Percentiles rank a stretch among this genome's conserved stretches.
Evolutionary conservation across 2,797 vertebrate genomes (phyloP).

Genomic region (Lindbergichthys nudifrons): DNA sequence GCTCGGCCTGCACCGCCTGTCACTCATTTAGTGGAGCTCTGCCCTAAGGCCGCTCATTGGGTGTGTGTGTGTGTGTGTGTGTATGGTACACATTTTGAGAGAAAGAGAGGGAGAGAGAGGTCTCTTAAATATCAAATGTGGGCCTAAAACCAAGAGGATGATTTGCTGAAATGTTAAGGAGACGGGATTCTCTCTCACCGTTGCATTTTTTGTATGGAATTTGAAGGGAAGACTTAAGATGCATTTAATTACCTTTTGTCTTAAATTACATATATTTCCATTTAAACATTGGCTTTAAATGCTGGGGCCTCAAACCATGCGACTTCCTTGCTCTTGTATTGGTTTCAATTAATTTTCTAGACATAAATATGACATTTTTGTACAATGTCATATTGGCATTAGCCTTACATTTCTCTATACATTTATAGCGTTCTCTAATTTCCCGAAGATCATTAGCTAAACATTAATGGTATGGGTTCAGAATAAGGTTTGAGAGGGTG

Average conservation of each 20-base stretch:
- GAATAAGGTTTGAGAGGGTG: background rate
- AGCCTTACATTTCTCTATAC: constrained; percentile 4
- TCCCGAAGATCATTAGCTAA: background rate
- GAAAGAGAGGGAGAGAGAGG: constrained; percentile 23
- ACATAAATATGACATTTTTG: background rate
- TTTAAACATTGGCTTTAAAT: background rate
- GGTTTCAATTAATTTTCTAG: background rate
- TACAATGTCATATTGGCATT: background rate
- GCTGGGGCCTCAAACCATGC: background rate
- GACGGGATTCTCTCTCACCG: constrained; percentile 23
- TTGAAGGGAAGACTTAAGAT: background rate
- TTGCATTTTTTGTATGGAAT: background rate
- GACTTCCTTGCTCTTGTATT: background rate
- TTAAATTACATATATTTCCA: background rate
- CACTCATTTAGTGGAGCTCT: constrained; percentile 84
- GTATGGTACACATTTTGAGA: constrained; percentile 34
- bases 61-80: constrained; percentile 31
- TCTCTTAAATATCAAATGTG: constrained; percentile 69
- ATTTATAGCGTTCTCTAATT: background rate
- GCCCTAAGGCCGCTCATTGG: constrained; percentile 69
- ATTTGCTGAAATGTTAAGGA: constrained; percentile 58
- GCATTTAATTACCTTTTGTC: background rate
- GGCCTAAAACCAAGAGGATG: constrained; percentile 53
- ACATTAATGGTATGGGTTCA: background rate
- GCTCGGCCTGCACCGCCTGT: constrained; percentile 84